Base-by-base conservation (phyloP, 2,113 vertebrate genomes). In the Ciconia boyciana region DNA sequence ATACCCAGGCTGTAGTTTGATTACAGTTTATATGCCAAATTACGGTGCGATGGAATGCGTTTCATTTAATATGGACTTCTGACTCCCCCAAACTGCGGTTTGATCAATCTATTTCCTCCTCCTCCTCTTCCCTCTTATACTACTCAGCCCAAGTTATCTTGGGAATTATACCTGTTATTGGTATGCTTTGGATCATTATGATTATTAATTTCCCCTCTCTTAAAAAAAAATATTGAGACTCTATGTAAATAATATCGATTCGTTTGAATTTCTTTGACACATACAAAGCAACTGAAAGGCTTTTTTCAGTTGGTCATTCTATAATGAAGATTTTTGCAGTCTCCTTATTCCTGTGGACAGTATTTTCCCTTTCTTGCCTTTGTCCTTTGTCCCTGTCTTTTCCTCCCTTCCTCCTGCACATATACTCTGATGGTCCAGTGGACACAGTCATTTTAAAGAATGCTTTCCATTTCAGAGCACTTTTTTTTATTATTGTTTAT, bases 361-460 rank as follows among this genome's bases (percentile, higher is more conserved):
- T 84, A 5, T 93, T 93, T 96, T 89, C 52, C n/a, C n/a, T 84
- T 78, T 64, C 83, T 86, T 75, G 46, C 43, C 86, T 92, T 71
- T 62, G 58, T 94, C 68, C 81, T 94, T 95, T 87, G 81, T 95
- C 89, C 77, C 77, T 89, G 83, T 96, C 94, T 96, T 49, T 94
- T 58, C 95, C 60, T 96, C 94, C 80, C 80, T 92, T 68, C 89
- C 91, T 96, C 89, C 93, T 96, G 83, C 89, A 68, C 52, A 17
- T 68, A 51, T 54, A 31, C 48, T 82, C 74, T 39, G 72, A 90
- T 93, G 95, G 76, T 96, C 94, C 74, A 84, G 83, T 78, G 76
- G 95, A 71, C 92, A 83, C 90, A 71, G 49, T 93, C 60, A 84
- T 71, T 94, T 84, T 84, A 91, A 96, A 92, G 81, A 57, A 92